Evolutionary conservation across 1,140 invertebrate genomes (phyloP).

Genomic region (Linepithema humile): DNA sequence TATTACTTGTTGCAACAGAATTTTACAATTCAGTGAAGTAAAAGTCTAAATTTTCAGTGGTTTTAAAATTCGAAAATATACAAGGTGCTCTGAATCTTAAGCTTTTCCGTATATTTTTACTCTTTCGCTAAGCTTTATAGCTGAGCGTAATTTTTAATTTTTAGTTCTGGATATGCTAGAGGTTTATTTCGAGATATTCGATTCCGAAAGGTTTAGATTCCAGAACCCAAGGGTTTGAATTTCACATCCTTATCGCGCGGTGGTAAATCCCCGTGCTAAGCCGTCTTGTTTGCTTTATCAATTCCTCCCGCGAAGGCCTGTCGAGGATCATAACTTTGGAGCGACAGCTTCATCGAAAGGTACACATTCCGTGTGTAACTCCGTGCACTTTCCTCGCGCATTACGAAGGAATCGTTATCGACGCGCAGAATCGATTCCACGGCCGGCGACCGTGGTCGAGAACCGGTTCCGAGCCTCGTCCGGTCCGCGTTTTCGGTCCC

Average conservation of each 20-base stretch:
- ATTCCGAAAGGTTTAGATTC: not conserved
- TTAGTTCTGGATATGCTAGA: not conserved
- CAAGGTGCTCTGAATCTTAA: no score
- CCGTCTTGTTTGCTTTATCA: slow-evolving; percentile 6
- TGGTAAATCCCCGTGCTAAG: not conserved
- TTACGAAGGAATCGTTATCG: slow-evolving; percentile 35
- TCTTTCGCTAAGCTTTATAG: no score
- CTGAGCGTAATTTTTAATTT: not conserved
- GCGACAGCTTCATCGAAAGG: slow-evolving; percentile 8
- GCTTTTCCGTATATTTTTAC: not conserved
- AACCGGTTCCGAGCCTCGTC: slow-evolving; percentile 31
- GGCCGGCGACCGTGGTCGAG: slow-evolving; percentile 2
- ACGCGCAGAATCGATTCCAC: slow-evolving; percentile 25
- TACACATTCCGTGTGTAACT: slow-evolving; percentile 9
- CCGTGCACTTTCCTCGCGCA: slow-evolving; percentile 16
- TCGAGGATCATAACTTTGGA: not conserved
- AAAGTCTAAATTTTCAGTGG: not conserved
- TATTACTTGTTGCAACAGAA: slow-evolving; percentile 16
- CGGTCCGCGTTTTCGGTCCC: slow-evolving; percentile 18
- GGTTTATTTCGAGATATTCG: not conserved
- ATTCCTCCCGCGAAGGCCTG: not conserved
- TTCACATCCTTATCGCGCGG: not conserved
- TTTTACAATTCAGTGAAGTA: not conserved
- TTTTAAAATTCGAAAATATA: not conserved
- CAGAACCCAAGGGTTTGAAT: not conserved